A percentile compares a stretch with the other conserved stretches of the same genome.
These are phyloP conservation scores for Ichneumoninae sp. DNA, from an alignment of 2,888 invertebrate genomes.

Conservation along the genomic window DNA sequence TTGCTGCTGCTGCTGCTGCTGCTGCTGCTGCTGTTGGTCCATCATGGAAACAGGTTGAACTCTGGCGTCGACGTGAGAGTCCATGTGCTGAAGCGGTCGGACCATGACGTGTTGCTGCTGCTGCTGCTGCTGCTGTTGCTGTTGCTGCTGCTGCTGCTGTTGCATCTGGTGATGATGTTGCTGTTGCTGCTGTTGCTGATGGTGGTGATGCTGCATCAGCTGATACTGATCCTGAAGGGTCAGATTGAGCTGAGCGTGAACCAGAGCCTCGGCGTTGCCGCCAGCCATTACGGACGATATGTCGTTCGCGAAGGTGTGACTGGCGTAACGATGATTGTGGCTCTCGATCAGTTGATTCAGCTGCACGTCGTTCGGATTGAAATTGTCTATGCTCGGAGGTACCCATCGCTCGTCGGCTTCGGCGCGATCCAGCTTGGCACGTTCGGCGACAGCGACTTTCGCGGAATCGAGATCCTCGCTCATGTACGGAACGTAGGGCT, in stretches of 20 bases:
- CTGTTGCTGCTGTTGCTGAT: conserved; percentile 72
- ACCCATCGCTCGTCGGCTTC: conserved; percentile 88
- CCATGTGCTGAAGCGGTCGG: conserved; percentile 75
- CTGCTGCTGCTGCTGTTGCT: conserved; percentile 74
- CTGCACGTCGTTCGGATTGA: conserved; percentile 79
- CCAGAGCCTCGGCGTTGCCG: conserved; percentile 73
- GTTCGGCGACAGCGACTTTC: conserved; percentile 81
- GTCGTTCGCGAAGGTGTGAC: conserved; percentile 79
- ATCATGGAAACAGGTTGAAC: conserved; percentile 75
- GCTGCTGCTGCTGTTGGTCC: conserved; percentile 73
- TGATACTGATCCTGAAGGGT: conserved; percentile 81
- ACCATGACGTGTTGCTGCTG: conserved; percentile 76
- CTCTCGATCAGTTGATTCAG: conserved; percentile 80
- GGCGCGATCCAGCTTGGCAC: conserved; percentile 84
- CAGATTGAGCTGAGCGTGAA: conserved; percentile 78
- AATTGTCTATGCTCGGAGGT: conserved; percentile 85
- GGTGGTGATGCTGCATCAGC: conserved; percentile 72
- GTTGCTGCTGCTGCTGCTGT: conserved; percentile 70
- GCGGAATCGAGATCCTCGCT: conserved; percentile 83
- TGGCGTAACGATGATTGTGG: conserved; percentile 80
- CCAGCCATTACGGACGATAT: conserved; percentile 74
- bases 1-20: conserved; percentile 71
- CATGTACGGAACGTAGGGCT: conserved; percentile 76
- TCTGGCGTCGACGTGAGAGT: conserved; percentile 73
- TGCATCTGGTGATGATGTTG: conserved; percentile 47